Percentiles rank a stretch among this genome's conserved stretches.
Conservation (phyloP, 1,140 invertebrate genomes). For the Lasioglossum albipes region DNA sequence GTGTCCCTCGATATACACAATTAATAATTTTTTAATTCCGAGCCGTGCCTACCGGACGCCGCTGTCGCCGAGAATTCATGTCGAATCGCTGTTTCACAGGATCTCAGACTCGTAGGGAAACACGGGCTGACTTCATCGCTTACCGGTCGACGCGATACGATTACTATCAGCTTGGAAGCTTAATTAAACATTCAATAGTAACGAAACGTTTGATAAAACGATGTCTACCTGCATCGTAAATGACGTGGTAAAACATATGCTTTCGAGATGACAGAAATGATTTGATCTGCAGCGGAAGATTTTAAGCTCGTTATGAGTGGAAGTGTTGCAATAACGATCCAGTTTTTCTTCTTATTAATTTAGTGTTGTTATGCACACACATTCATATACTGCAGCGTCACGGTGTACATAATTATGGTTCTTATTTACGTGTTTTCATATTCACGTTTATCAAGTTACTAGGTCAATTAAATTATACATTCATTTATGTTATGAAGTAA, state of each 20-base stretch:
- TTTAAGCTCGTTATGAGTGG: too few relatives aligned
- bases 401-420: too few relatives aligned
- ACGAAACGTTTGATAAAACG: background rate
- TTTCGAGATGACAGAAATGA: background rate
- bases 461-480: too few relatives aligned
- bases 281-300: background rate
- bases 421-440: too few relatives aligned
- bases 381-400: too few relatives aligned
- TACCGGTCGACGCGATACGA: background rate
- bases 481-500: too few relatives aligned
- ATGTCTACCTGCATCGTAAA: background rate
- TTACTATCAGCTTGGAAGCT: background rate
- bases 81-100: conserved; percentile 42
- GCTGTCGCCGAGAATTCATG: conserved; percentile 31
- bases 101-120: background rate
- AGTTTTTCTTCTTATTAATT: too few relatives aligned
- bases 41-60: conserved; percentile 41
- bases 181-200: conserved; percentile 15
- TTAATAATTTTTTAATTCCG: conserved; percentile 64
- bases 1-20: conserved; percentile 36
- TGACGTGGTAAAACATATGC: background rate
- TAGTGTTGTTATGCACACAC: too few relatives aligned
- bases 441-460: too few relatives aligned
- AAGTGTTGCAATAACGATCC: too few relatives aligned
- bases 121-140: background rate